phyloP scores from a whole-genome alignment of 2,797 vertebrate species.

The Aselliscus stoliczkanus region DNA sequence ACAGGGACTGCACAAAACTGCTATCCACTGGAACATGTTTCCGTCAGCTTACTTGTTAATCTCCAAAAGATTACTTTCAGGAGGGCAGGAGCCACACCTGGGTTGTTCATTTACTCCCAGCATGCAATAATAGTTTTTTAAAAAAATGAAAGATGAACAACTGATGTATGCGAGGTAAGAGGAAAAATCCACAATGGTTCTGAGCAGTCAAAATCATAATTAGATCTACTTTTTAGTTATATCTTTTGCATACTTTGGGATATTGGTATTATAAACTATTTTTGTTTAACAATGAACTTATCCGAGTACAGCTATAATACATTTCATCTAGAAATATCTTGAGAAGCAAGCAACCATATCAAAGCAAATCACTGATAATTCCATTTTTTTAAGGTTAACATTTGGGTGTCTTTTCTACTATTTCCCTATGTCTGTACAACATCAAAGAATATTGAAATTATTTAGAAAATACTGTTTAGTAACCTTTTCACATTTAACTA shows the following conservation, averaged over 20 bases:
- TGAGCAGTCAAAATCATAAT: background rate
- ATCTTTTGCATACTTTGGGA: background rate
- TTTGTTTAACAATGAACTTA: constrained; percentile 9
- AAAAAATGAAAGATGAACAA: background rate
- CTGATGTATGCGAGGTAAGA: background rate
- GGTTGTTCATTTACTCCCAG: background rate
- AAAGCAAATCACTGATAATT: background rate
- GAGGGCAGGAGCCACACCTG: background rate
- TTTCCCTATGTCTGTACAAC: background rate
- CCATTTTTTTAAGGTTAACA: background rate
- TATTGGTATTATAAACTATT: background rate
- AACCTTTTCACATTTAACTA: background rate
- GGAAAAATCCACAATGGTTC: background rate
- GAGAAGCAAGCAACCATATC: constrained; percentile 8
- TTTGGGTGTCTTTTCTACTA: background rate
- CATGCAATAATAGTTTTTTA: background rate
- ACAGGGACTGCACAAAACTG: background rate
- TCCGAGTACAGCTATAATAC: background rate
- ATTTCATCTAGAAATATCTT: background rate
- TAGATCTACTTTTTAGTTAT: background rate
- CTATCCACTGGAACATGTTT: background rate
- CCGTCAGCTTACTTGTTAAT: background rate
- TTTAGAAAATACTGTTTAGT: background rate
- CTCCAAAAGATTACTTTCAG: background rate
- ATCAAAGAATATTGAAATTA: background rate